Evolutionary conservation across 2,888 invertebrate genomes (phyloP), one percentile per base, ranked within the genome.

Genomic region (Crocallis elinguaria): DNA sequence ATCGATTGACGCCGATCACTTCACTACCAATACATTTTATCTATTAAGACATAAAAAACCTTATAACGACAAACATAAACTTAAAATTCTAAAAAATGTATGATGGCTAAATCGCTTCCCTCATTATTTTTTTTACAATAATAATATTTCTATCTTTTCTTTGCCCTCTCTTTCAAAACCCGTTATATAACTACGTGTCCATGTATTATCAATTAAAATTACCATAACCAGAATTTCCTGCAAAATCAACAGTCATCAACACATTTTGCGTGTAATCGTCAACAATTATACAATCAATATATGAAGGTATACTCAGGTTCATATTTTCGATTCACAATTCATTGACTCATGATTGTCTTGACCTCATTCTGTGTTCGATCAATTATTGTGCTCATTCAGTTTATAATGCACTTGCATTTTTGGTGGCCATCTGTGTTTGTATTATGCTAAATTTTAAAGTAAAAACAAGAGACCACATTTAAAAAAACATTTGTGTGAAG

Each of bases 341-440:
- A 43, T 35, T 19, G 23, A 46, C 32, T 42, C 53, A 53, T 48
- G 53, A 43, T 33, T 21, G 36, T 48, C 53, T 53, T 53, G 53
- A 53, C 53, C 46, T 43, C 36, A 32, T 53, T 53, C 30, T 13
- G 17, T n/a, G 29, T n/a, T 21, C 16, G 35, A 11, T 25, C 32
- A 38, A 38, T 44, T 51, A 45, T 16, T 38, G 13, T 32, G 14
- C 36, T 53, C 42, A 23, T 53, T 48, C 39, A 33, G 30, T 12
- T 23, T 33, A 8, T 12, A 23, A 39, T 42, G 46, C 41, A 37
- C 52, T 42, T 48, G 53, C 53, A 14, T 23, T 38, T 25, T 52
- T 44, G 27, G 25, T 17, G 5, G 12, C 7, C 49, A 37, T 12
- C 36, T 36, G 41, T 36, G 41, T 27, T 7, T 39, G 11, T 29